phyloP scores from a whole-genome alignment of 2,113 vertebrate species.

The Thunnus thynnus region DNA sequence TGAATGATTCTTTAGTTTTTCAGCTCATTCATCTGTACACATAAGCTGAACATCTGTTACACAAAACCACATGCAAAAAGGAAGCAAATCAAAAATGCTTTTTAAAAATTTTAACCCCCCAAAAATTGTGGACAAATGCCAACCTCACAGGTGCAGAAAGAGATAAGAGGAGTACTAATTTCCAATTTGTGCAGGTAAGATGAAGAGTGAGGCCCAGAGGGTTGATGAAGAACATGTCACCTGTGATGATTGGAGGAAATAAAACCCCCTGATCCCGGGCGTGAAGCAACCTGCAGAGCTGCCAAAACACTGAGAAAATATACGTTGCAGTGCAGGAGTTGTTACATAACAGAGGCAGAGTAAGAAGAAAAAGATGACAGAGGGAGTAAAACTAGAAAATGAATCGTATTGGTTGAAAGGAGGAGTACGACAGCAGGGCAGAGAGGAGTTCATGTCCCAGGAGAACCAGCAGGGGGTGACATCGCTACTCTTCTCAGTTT shows the following conservation, averaged over 20 bases:
- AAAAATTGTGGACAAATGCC: too few species aligned
- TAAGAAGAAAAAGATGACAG: not conserved
- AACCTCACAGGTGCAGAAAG: too few species aligned
- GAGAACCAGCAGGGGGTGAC: slow-evolving; percentile 19
- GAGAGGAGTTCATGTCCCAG: not conserved
- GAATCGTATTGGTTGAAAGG: too few species aligned
- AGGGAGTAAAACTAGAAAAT: too few species aligned
- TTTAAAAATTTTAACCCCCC: too few species aligned
- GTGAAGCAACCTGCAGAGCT: not conserved
- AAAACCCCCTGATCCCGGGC: not conserved
- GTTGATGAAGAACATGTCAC: not conserved
- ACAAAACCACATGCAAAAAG: too few species aligned
- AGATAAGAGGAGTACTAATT: not conserved
- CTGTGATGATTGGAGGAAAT: not conserved
- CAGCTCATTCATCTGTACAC: not conserved
- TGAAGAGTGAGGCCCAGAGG: slow-evolving; percentile 5
- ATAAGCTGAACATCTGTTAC: too few species aligned
- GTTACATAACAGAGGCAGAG: too few species aligned
- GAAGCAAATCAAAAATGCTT: too few species aligned
- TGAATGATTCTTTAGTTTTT: too few species aligned
- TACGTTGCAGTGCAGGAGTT: too few species aligned
- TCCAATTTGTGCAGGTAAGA: not conserved
- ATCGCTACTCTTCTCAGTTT: not conserved
- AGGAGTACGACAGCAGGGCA: not conserved
- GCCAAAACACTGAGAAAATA: not conserved